Evolutionary conservation across 1,140 invertebrate species (phyloP).

Genomic region (Calycopis cecrops): DNA sequence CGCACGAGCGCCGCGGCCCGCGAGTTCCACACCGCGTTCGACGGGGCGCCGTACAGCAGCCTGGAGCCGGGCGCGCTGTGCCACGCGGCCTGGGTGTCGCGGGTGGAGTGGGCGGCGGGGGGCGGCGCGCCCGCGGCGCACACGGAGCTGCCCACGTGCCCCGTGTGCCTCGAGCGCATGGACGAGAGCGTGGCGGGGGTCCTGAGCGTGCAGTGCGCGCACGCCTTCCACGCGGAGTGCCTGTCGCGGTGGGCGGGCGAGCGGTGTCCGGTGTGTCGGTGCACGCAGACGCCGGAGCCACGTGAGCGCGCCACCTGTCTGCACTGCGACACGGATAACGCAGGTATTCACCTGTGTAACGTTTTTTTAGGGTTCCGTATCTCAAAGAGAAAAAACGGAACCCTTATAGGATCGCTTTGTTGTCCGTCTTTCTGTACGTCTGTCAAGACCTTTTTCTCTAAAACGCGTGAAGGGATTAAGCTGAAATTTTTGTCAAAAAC

Average conservation of each 20-base stretch:
- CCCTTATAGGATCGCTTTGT: no score
- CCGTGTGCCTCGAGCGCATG: slow-evolving; percentile 96
- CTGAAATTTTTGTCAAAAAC: no score
- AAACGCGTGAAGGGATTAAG: no score
- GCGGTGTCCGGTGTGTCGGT: slow-evolving; percentile 87
- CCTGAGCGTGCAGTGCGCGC: slow-evolving; percentile 98
- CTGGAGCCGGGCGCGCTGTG: slow-evolving; percentile 94
- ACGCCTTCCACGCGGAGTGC: slow-evolving; percentile 97
- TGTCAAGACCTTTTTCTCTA: no score
- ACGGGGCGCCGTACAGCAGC: slow-evolving; percentile 94
- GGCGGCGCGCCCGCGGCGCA: slow-evolving; percentile 83
- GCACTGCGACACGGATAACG: slow-evolving; percentile 79
- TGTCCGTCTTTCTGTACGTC: no score
- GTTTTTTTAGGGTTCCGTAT: no score
- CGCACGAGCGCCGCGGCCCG: slow-evolving; percentile 84
- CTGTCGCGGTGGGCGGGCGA: slow-evolving; percentile 97
- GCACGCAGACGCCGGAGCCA: slow-evolving; percentile 95
- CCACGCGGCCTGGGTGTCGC: slow-evolving; percentile 95
- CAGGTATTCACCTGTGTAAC: no score
- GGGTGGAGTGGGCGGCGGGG: slow-evolving; percentile 88
- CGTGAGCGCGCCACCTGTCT: slow-evolving; percentile 88
- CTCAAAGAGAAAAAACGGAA: no score
- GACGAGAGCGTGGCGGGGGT: slow-evolving; percentile 98
- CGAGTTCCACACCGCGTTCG: slow-evolving; percentile 95
- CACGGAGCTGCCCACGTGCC: slow-evolving; percentile 98